Conservation (phyloP, 1,140 invertebrate species). For the Planococcus citri region DNA sequence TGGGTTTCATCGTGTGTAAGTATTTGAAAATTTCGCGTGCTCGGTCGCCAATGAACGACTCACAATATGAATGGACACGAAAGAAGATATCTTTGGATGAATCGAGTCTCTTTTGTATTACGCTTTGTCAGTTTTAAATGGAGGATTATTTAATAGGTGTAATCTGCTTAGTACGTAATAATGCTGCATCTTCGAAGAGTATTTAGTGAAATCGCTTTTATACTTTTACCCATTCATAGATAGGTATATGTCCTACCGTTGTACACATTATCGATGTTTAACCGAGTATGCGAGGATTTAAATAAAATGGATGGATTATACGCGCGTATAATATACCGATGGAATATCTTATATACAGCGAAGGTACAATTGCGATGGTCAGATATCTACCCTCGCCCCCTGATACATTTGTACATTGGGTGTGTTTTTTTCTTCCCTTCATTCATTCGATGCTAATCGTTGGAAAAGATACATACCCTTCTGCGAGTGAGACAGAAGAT, state of each 20-base stretch:
- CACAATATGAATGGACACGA: too few species aligned
- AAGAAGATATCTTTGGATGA: background rate
- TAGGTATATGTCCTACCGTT: background rate
- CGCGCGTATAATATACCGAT: background rate
- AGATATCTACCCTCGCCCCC: too few species aligned
- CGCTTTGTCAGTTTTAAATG: background rate
- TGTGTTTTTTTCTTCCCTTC: too few species aligned
- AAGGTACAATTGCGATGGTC: too few species aligned
- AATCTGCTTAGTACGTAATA: constrained; percentile 5
- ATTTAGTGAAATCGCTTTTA: background rate
- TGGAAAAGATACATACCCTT: too few species aligned
- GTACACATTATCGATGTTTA: background rate
- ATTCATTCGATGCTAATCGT: too few species aligned
- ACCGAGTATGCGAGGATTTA: background rate
- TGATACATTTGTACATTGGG: background rate
- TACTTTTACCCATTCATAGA: background rate
- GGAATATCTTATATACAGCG: too few species aligned
- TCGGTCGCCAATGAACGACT: too few species aligned
- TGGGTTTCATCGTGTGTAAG: too few species aligned
- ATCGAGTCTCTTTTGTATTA: background rate
- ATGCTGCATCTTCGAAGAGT: background rate
- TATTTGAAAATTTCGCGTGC: too few species aligned
- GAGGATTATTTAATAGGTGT: constrained; percentile 17
- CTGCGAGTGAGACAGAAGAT: too few species aligned
- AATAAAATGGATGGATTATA: background rate